phyloP scores from a whole-genome alignment of 2,888 invertebrate species.

The Parochlus steinenii region DNA sequence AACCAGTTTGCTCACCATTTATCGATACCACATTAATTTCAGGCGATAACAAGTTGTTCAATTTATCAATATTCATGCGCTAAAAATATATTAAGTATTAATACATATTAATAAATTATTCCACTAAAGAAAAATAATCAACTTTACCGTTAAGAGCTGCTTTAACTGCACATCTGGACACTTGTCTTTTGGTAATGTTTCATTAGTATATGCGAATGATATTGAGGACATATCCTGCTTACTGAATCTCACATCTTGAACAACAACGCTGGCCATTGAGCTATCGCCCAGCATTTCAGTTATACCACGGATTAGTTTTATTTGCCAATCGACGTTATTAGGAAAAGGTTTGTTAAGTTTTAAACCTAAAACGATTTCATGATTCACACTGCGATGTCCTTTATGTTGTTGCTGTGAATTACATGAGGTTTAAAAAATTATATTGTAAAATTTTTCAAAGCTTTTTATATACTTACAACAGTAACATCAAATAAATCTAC shows the following conservation, averaged over 20 bases:
- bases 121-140: conserved; percentile 8
- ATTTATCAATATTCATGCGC: conserved; percentile 31
- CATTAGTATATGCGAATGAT: conserved; percentile 61
- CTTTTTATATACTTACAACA: too few species aligned
- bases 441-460: too few species aligned
- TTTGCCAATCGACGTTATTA: conserved; percentile 62
- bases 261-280: conserved; percentile 22
- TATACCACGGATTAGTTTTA: conserved; percentile 44
- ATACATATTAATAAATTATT: conserved; percentile 4
- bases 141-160: conserved; percentile 43
- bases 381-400: conserved; percentile 59
- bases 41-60: conserved; percentile 45
- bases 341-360: conserved; percentile 45
- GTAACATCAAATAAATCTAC: conserved; percentile 58
- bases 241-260: conserved; percentile 26
- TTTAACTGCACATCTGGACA: conserved; percentile 65
- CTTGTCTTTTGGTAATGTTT: conserved; percentile 56
- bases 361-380: conserved; percentile 59
- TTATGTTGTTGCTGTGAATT: conserved; percentile 74
- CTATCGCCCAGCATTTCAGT: conserved; percentile 30
- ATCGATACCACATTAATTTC: conserved; percentile 48
- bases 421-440: too few species aligned
- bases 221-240: conserved; percentile 31
- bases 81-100: conserved; percentile 27
- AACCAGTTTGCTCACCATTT: conserved; percentile 45